These are phyloP conservation scores for Pitangus sulphuratus DNA, from an alignment of 2,797 vertebrate species.

Conservation along the genomic window DNA sequence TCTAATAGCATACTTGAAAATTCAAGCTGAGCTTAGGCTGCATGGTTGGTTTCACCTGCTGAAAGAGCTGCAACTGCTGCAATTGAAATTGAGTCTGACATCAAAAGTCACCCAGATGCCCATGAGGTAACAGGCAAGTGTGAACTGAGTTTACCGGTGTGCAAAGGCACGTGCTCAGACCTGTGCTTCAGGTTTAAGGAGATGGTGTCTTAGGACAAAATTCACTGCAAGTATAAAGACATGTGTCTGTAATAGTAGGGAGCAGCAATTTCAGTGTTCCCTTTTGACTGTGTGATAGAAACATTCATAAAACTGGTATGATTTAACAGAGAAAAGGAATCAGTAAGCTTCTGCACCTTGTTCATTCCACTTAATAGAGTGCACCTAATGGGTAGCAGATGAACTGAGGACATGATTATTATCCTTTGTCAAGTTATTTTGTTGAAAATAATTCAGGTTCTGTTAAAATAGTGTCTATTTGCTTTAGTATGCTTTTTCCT, in stretches of 20 bases:
- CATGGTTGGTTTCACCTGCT: not conserved
- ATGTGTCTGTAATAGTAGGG: not conserved
- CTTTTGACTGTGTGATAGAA: not conserved
- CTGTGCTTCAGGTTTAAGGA: not conserved
- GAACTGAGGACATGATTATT: not conserved
- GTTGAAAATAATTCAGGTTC: not conserved
- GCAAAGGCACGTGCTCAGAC: not conserved
- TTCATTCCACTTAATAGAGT: not conserved
- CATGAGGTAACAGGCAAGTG: not conserved
- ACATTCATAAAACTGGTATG: not conserved
- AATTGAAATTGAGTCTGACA: not conserved
- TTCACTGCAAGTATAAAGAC: not conserved
- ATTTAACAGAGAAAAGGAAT: not conserved
- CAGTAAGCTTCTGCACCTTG: not conserved
- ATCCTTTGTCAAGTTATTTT: not conserved
- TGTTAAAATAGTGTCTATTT: not conserved
- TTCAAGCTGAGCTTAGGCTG: not conserved
- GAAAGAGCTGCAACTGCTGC: not conserved
- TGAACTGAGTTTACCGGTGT: not conserved
- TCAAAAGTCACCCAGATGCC: not conserved
- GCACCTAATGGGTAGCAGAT: not conserved
- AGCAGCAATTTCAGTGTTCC: not conserved
- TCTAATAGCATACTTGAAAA: not conserved
- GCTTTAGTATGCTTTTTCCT: not conserved
- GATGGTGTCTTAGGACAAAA: not conserved